Evolutionary conservation across 64 coral and sea anemone genomes (phyloP).

Genomic region (Actinia tenebrosa): DNA sequence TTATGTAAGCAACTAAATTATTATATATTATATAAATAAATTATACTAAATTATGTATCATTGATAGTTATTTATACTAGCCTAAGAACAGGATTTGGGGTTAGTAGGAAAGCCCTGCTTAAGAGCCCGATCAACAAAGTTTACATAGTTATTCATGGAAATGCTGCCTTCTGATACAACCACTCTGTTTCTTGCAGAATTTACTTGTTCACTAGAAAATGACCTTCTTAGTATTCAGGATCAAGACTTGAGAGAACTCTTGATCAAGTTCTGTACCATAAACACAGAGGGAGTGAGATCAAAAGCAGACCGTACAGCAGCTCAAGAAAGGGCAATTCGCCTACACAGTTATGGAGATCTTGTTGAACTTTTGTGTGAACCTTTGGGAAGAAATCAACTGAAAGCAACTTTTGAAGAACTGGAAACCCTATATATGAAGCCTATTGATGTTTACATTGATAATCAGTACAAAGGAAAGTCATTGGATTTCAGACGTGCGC

Average conservation of each 20-base stretch:
- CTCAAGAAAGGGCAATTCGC: conserved; percentile 37
- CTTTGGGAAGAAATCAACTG: conserved; percentile 43
- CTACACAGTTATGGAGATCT: conserved; percentile 25
- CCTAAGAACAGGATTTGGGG: no score
- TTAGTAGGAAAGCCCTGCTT: no score
- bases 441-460: conserved; percentile 46
- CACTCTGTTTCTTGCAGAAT: conserved; percentile 17
- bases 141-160: no score
- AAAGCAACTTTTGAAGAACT: conserved; percentile 51
- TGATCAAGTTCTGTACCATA: conserved; percentile 17
- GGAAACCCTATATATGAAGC: conserved; percentile 3
- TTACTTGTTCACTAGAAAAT: conserved; percentile 22
- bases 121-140: no score
- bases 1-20: no score
- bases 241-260: conserved; percentile 31
- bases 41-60: no score
- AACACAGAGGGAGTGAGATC: conserved; percentile 15
- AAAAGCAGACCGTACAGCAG: conserved; percentile 34
- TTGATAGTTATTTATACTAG: no score
- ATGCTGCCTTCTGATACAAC: no score
- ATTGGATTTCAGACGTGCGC: neutral
- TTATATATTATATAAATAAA: no score
- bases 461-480: conserved; percentile 14
- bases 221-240: conserved; percentile 23
- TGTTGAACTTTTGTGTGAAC: conserved; percentile 35